Evolutionary conservation across 2,888 invertebrate genomes (phyloP), one percentile per base, ranked within the genome.

Genomic region (Stenoptilia bipunctidactyla): DNA sequence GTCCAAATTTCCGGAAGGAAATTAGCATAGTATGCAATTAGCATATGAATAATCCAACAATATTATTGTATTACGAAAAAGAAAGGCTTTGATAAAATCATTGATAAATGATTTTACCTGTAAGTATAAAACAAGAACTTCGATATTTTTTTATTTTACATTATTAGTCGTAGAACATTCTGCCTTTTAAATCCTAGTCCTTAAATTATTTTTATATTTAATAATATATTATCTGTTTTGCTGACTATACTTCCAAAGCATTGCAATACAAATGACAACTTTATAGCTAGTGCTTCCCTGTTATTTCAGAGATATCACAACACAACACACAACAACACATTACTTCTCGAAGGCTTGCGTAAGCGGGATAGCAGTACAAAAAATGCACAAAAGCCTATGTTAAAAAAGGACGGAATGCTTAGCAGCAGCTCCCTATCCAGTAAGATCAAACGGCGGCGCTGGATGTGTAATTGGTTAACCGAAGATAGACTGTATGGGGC

Each of bases 251-350:
- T 20, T 20, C 8, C 20, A 8, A 20, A 20, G 20, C 20, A 20
- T 20, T 20, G 77, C 73, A 79, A 77, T 84, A 79, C 79, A 83
- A 83, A 84, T 84, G 82, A 83, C 84, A 83, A 85, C 77, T 83
- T 76, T 70, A 74, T 68, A 76, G 71, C 71, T 79, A 84, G 82
- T 79, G 82, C 82, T 83, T 80, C 83, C 79, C 83, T 85, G 84
- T 84, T 84, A 83, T 84, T 84, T 82, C 71, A 73, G 71, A 83
- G 84, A 83, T 84, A 85, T 85, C 84, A 85, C 83, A 85, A 84
- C 84, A 84, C 80, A 72, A 84, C 84, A 84, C 80, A 72, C 77
- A 82, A 83, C 76, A 83, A 83, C 80, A 80, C 76, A 79, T 82
- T 82, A 80, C 77, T 82, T 73, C 80, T 77, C 67, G 73, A 70